Evolutionary conservation across 2,888 invertebrate genomes (phyloP).

Genomic region (Monochamus alternatus): DNA sequence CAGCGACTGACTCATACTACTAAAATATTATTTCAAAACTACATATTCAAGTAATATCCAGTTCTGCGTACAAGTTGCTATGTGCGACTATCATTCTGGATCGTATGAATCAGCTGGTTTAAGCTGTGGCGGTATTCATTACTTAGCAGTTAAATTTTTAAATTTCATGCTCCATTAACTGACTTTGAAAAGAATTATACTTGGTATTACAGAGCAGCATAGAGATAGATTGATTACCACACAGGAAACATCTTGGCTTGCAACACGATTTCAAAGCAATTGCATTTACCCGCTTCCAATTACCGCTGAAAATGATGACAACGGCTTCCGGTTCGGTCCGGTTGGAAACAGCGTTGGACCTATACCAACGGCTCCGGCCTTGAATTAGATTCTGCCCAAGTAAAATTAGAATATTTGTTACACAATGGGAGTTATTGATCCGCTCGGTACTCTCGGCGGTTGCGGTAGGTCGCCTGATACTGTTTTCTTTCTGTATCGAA

Average conservation of each 20-base stretch:
- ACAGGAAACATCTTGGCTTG: slow-evolving; percentile 10
- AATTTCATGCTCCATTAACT: too few relatives aligned
- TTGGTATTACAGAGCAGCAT: too few relatives aligned
- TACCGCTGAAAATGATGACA: slow-evolving; percentile 24
- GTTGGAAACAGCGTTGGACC: slow-evolving; percentile 31
- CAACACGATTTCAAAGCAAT: slow-evolving; percentile 3
- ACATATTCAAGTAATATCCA: too few relatives aligned
- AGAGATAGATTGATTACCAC: not conserved
- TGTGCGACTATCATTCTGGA: too few relatives aligned
- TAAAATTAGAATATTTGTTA: slow-evolving; percentile 32
- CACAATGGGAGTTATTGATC: slow-evolving; percentile 31
- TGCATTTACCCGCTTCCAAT: slow-evolving; percentile 31
- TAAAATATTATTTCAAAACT: too few relatives aligned
- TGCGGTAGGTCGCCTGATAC: slow-evolving; percentile 23
- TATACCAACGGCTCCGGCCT: slow-evolving; percentile 29
- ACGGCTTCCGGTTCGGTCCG: slow-evolving; percentile 27
- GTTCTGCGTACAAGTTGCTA: too few relatives aligned
- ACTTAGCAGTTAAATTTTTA: too few relatives aligned
- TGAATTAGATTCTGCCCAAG: slow-evolving; percentile 32
- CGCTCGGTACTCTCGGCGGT: not conserved
- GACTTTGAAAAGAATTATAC: too few relatives aligned
- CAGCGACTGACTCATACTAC: too few relatives aligned
- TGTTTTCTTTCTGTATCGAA: not conserved
- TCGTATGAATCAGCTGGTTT: too few relatives aligned
- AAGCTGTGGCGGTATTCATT: too few relatives aligned